These are phyloP conservation scores for Hoplias malabaricus DNA, from an alignment of 2,113 vertebrate genomes.

Conservation along the genomic window DNA sequence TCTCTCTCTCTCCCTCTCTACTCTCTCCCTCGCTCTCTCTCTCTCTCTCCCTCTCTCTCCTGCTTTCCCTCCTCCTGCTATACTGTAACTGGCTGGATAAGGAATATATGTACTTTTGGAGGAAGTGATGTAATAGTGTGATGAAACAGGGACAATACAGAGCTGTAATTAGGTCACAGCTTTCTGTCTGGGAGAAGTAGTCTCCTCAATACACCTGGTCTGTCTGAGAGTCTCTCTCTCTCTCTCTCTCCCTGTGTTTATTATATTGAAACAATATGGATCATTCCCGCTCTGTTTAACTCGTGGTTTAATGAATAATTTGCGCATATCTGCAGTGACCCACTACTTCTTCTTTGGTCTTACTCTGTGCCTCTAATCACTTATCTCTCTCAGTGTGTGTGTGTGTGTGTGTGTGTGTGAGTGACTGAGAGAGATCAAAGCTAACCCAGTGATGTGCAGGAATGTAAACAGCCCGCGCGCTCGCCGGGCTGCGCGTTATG, in stretches of 20 bases:
- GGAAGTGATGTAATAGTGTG: not conserved
- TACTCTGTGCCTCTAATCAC: not conserved
- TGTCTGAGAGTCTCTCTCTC: not conserved
- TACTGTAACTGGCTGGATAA: not conserved
- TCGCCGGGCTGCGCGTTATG: not conserved
- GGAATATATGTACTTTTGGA: not conserved
- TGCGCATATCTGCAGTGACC: not conserved
- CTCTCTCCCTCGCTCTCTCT: not conserved
- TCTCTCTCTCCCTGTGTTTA: not conserved
- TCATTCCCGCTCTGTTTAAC: not conserved
- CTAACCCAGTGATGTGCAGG: not conserved
- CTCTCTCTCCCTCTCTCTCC: not conserved
- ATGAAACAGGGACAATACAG: not conserved
- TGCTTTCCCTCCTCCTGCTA: not conserved
- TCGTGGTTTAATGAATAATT: not conserved
- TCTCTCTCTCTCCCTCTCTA: no score
- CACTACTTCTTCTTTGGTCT: no score
- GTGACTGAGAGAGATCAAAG: not conserved
- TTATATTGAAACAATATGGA: not conserved
- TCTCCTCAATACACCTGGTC: not conserved
- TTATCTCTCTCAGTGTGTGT: not conserved
- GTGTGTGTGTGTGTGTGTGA: not conserved
- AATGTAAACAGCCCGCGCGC: not conserved
- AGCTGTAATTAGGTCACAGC: conserved; percentile 22
- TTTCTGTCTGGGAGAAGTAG: not conserved